Evolutionary conservation across 2,888 invertebrate species (phyloP).

Genomic region (Anoplius nigerrimus): DNA sequence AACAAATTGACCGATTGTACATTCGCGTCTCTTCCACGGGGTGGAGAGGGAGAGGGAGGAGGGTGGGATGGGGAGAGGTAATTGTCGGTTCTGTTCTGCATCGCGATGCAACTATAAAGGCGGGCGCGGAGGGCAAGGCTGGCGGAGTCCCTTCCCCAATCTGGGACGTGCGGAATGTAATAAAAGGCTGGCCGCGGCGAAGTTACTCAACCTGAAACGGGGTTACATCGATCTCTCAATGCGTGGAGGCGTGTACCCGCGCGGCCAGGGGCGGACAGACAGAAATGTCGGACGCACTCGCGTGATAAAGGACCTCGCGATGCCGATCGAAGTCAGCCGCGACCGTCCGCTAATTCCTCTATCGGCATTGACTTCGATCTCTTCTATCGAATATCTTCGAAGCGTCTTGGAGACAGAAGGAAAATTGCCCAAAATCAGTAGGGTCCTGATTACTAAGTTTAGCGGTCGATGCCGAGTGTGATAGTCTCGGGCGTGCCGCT

Average conservation of each 20-base stretch:
- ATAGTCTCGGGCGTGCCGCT: too few relatives aligned
- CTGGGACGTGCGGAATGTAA: slow-evolving; percentile 47
- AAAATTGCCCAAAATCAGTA: too few relatives aligned
- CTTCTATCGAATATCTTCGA: too few relatives aligned
- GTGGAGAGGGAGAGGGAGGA: too few relatives aligned
- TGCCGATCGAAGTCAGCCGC: too few relatives aligned
- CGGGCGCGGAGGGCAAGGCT: slow-evolving; percentile 32
- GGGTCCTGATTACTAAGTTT: too few relatives aligned
- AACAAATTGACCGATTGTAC: slow-evolving; percentile 36
- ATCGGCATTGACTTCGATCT: too few relatives aligned
- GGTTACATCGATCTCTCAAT: slow-evolving; percentile 52
- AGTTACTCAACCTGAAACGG: slow-evolving; percentile 53
- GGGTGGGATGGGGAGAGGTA: slow-evolving; percentile 38
- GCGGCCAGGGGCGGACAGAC: slow-evolving; percentile 14
- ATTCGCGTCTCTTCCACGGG: slow-evolving; percentile 10
- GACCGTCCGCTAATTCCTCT: too few relatives aligned
- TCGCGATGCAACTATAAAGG: slow-evolving; percentile 33
- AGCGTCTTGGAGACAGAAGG: too few relatives aligned
- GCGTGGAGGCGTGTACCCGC: slow-evolving; percentile 33
- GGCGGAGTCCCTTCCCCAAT: slow-evolving; percentile 36
- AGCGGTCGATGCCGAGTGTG: too few relatives aligned
- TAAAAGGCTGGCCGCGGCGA: slow-evolving; percentile 47
- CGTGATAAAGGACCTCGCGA: too few relatives aligned
- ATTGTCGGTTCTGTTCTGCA: slow-evolving; percentile 42
- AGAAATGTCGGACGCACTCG: background rate